These are phyloP conservation scores for Arvicola amphibius DNA, from an alignment of 2,797 vertebrate genomes.

Conservation along the genomic window DNA sequence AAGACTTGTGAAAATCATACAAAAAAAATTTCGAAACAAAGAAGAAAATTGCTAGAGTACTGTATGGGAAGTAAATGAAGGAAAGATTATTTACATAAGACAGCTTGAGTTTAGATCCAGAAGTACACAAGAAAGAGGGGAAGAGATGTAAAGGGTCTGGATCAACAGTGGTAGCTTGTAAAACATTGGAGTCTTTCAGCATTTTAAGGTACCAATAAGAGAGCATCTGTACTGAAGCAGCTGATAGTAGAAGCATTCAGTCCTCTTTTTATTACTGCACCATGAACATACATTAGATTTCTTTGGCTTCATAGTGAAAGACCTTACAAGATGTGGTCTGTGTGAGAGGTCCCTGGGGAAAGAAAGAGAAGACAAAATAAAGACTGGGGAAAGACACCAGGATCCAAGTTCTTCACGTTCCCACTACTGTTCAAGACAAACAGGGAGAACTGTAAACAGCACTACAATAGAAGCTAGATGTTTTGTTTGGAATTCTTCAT, in stretches of 20 bases:
- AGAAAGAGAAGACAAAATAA: background rate
- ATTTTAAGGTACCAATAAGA: background rate
- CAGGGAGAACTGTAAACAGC: background rate
- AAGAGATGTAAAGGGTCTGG: background rate
- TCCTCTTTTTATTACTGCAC: background rate
- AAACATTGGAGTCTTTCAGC: background rate
- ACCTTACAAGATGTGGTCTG: background rate
- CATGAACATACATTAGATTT: background rate
- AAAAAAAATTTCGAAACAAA: background rate
- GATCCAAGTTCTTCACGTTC: background rate
- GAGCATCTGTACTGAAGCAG: background rate
- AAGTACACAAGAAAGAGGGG: background rate
- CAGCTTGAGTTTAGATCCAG: background rate
- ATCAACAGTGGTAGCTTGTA: background rate
- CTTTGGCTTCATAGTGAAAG: background rate
- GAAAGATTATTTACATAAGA: background rate
- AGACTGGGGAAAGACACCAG: background rate
- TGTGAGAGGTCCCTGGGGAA: background rate
- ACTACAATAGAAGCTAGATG: background rate
- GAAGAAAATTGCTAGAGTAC: background rate
- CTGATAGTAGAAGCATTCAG: background rate
- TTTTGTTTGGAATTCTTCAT: background rate
- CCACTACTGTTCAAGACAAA: background rate
- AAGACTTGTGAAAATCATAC: slow-evolving; percentile 23
- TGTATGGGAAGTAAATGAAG: background rate